Conservation (phyloP, 1,140 invertebrate genomes). For the Drosophila pruinosa region DNA sequence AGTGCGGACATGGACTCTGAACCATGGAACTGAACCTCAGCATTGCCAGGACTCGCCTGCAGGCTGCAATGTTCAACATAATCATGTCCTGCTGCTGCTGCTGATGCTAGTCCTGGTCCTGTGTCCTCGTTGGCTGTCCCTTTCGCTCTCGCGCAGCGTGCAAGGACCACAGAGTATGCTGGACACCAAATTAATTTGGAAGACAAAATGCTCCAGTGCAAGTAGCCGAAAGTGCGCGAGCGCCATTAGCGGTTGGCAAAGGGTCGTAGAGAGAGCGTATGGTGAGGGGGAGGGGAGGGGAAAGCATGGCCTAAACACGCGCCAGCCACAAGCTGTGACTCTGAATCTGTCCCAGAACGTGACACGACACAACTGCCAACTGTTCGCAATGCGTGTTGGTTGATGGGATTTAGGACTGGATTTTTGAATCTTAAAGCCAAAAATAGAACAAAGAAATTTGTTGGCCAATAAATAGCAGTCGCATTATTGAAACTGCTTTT, state of each 20-base stretch:
- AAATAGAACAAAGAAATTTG: not conserved
- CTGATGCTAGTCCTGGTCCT: not conserved
- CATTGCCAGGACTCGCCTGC: constrained; percentile 16
- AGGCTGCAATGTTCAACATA: constrained; percentile 68
- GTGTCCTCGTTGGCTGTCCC: not conserved
- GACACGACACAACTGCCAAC: constrained; percentile 27
- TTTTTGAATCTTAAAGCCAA: constrained; percentile 26
- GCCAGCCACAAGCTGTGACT: constrained; percentile 42
- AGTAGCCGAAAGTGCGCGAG: constrained; percentile 59
- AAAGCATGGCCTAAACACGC: constrained; percentile 39
- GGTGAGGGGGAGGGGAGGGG: not conserved
- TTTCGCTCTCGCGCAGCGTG: not conserved
- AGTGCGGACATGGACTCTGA: constrained; percentile 21
- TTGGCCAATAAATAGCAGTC: not conserved
- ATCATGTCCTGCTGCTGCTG: constrained; percentile 60
- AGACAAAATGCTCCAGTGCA: constrained; percentile 71
- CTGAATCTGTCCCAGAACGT: constrained; percentile 30
- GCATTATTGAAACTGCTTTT: not conserved
- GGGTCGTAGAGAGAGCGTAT: not conserved
- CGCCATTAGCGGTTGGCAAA: constrained; percentile 56
- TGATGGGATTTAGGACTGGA: constrained; percentile 1
- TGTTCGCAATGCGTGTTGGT: constrained; percentile 5
- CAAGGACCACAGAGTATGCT: constrained; percentile 27
- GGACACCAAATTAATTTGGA: constrained; percentile 76
- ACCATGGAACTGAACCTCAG: constrained; percentile 4